Evolutionary conservation across 2,113 vertebrate species (phyloP).

Genomic region (Taxidea taxus): DNA sequence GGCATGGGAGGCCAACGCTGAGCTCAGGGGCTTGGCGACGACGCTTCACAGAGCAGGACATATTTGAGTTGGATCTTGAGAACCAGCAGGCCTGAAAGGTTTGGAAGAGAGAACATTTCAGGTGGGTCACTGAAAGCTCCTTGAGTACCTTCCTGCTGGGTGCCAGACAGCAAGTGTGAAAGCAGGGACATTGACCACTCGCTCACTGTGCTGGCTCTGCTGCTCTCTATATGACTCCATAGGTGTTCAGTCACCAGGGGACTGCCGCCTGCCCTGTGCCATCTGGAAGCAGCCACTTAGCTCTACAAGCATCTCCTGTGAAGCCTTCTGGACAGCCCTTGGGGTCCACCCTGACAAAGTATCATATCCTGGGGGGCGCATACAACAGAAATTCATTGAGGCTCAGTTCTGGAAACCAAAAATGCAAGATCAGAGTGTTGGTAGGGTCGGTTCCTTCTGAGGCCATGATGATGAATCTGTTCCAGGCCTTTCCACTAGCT

Average conservation of each 20-base stretch:
- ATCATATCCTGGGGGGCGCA: too few species aligned
- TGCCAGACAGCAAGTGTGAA: not conserved
- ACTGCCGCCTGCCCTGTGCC: not conserved
- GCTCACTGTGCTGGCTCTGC: not conserved
- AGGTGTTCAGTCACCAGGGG: not conserved
- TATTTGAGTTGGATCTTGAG: not conserved
- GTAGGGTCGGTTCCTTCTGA: not conserved
- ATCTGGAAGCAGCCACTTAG: not conserved
- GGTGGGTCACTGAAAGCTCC: not conserved
- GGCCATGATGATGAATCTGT: not conserved
- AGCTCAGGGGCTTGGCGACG: not conserved
- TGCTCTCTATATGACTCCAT: not conserved
- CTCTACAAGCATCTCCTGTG: not conserved
- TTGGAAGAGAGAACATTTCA: not conserved
- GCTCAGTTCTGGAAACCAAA: not conserved
- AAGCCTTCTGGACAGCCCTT: not conserved
- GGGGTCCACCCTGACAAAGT: not conserved
- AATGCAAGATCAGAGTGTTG: not conserved
- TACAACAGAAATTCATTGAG: not conserved
- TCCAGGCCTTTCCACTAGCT: not conserved
- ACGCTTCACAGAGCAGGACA: not conserved
- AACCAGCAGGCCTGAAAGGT: not conserved
- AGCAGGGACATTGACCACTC: rapidly evolving
- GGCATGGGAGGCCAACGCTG: not conserved
- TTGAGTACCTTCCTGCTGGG: not conserved